Base-by-base conservation (phyloP, 2,888 invertebrate genomes). In the Agrochola litura region DNA sequence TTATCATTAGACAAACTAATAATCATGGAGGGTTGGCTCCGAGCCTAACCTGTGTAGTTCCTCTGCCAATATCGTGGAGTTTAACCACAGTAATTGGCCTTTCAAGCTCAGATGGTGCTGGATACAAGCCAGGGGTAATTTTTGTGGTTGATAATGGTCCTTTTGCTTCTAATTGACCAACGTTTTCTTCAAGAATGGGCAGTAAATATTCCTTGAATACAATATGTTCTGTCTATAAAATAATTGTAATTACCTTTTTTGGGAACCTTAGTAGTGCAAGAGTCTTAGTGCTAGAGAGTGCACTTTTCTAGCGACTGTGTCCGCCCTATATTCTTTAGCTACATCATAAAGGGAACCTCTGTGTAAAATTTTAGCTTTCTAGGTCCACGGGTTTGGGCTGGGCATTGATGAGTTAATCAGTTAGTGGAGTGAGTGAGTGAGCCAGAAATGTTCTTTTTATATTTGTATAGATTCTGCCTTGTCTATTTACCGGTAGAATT, bases 61-160 rank as follows among this genome's bases (percentile, higher is more conserved):
- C 85, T 79, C 82, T 92, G 92, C 93, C 93, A 93, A 92, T 92
- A 91, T 89, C 49, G 69, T 77, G 75, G 84, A 83, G 81, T 89
- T 92, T 91, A 90, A 89, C 89, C 88, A 82, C 88, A 84, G 84
- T 91, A 92, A 92, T 92, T 91, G 92, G 84, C 83, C 83, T 86
- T 86, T 88, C 84, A 79, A 79, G 87, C 89, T 90, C 90, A 90
- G 87, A 91, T 89, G 87, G 72, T 82, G 75, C 86, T 93, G 93
- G 92, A 89, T 73, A 46, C 71, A 43, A 63, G 92, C 93, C 93
- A 93, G 84, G 73, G 82, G 81, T 84, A 72, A 86, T 86, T 88
- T 86, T 80, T 81, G 82, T 78, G 79, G 77, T 71, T 83, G 84
- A 84, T 86, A 89, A 84, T 81, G 79, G 68, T 67, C 19, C 58